Evolutionary conservation across 2,797 vertebrate genomes (phyloP), one percentile per base, ranked within the genome.

Genomic region (Xenopus petersii): DNA sequence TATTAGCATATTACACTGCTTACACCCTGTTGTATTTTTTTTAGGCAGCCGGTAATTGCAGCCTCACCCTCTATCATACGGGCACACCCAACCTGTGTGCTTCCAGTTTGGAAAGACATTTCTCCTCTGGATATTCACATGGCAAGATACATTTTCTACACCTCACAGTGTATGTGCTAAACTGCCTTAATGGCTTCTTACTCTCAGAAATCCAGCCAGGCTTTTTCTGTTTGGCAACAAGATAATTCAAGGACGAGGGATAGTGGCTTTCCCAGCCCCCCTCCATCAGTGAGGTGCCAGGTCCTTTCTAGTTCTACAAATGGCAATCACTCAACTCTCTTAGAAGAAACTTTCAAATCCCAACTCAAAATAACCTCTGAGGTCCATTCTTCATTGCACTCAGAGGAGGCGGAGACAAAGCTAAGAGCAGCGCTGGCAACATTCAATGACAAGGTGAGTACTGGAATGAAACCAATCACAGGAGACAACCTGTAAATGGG

Each of bases 1-100:
- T 36, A 79, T 79, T 79, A 79, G 76, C 76, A 79, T 79, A 79
- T 46, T 48, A 16, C 26, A 60, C 54, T 58, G 76, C 71, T 79
- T 66, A 79, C 76, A 79, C 76, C 76, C 66, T 60, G 51, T 26
- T 70, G 66, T 74, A 70, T 70, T 70, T 73, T 30, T 21, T 70
- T 46, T 61, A 73, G 60, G 54, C 61, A 16, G 46, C 71, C 74
- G 24, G 64, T 78, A 78, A 79, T 79, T 79, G 76, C 76, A 74
- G 71, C 76, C 76, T 79, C 71, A 74, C 76, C 76, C 76, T 79
- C 51, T 64, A 66, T 70, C 56, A 46, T 60, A 15, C 42, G 60
- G 76, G 76, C 76, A 79, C 76, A 74, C 76, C 76, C 76, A 79
- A 61, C 16, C 30, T 74, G 24, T 46, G 67, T 60, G 67, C 62